Percentiles rank a stretch among this genome's conserved stretches.
Evolutionary conservation across 2,113 vertebrate species (phyloP).

Genomic region (Antigone vipio): DNA sequence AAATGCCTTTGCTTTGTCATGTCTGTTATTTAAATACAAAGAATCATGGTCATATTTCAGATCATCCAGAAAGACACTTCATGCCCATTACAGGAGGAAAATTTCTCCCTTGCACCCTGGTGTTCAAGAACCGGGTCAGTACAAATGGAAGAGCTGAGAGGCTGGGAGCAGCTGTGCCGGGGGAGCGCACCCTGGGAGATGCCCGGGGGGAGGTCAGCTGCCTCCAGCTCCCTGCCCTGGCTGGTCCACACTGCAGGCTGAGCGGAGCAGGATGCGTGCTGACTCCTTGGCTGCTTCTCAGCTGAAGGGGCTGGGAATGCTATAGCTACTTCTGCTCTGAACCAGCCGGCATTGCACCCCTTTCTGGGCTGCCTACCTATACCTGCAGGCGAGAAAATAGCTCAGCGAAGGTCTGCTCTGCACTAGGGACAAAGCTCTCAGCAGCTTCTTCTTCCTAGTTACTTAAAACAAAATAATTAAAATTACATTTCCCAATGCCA

Average conservation of each 20-base stretch:
- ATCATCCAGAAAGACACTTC: not conserved
- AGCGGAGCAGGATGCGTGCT: rapidly evolving
- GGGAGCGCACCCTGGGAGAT: not conserved
- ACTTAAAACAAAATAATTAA: not conserved
- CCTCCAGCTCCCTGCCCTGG: not conserved
- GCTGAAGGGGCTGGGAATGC: not conserved
- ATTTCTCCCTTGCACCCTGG: not conserved
- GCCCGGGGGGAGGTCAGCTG: not conserved
- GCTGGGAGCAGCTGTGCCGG: not conserved
- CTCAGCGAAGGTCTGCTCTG: not conserved
- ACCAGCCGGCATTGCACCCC: rapidly evolving
- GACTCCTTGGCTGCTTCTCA: not conserved
- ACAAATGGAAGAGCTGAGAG: not conserved
- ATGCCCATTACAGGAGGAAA: not conserved
- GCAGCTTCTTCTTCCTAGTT: not conserved
- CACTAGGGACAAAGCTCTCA: not conserved
- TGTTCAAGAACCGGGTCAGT: too few species aligned
- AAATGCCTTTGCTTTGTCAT: not conserved
- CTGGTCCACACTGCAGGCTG: rapidly evolving
- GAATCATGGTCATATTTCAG: not conserved
- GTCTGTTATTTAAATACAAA: not conserved
- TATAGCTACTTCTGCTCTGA: not conserved
- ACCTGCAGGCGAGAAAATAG: not conserved
- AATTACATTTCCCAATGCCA: not conserved
- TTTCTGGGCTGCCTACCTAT: not conserved